These are phyloP conservation scores for Ataeniobius toweri DNA, from an alignment of 2,797 vertebrate genomes.

Conservation along the genomic window DNA sequence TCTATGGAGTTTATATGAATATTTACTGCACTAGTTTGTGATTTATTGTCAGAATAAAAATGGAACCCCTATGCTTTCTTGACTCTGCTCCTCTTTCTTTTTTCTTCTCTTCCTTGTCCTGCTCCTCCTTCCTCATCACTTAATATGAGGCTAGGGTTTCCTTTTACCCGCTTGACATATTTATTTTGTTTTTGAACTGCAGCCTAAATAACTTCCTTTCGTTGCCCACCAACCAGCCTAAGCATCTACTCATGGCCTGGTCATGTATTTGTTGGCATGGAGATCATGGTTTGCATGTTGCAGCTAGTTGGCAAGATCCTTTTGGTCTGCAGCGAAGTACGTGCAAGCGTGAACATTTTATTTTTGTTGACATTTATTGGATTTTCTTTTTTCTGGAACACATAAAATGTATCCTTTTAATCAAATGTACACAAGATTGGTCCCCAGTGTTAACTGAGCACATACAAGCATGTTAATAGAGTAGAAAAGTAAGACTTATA, in stretches of 20 bases:
- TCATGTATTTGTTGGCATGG: background rate
- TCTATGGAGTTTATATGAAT: background rate
- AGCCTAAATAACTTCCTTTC: background rate
- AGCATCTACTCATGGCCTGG: background rate
- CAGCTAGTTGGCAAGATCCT: background rate
- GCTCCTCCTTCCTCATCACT: background rate
- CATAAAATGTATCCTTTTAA: background rate
- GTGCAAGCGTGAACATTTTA: background rate
- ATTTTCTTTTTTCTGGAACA: background rate
- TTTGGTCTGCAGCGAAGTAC: background rate
- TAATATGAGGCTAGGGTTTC: background rate
- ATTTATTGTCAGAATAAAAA: conserved; percentile 3
- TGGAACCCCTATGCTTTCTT: background rate
- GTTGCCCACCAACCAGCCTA: background rate
- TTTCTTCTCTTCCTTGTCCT: background rate
- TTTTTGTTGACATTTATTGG: background rate
- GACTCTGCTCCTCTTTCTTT: background rate
- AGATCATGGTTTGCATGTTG: background rate
- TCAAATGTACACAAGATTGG: background rate
- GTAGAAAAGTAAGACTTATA: background rate
- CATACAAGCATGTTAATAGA: background rate
- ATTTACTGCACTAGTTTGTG: background rate
- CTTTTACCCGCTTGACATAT: background rate
- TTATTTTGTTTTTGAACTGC: background rate
- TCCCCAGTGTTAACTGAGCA: background rate